Base-by-base conservation (phyloP, 2,888 invertebrate species). In the Hyposoter didymator region DNA sequence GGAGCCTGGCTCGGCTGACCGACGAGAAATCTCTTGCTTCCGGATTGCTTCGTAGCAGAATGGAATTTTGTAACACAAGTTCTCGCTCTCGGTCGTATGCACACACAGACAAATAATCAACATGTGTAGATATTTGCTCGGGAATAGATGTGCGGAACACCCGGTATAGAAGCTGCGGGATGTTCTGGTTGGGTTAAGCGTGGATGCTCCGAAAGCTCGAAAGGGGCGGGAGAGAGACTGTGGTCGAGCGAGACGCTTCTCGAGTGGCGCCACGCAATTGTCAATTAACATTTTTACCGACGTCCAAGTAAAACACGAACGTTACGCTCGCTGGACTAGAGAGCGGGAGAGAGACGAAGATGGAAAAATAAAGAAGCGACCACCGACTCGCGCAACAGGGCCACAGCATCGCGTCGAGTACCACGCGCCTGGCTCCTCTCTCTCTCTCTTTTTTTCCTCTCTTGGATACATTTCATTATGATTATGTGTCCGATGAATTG, bases 281-380 rank as follows among this genome's bases (percentile, higher is more conserved):
- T 92, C 93, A 92, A 93, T 93, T 93, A 92, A 92, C 91, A 93
- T 92, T 93, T 93, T 92, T 92, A 91, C 91, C 91, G 92, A 88
- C 92, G 90, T 87, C 87, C 90, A 90, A 92, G 91, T 78, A 92
- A 92, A 91, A 92, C 91, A 92, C 89, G 91, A 88, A 90, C 81
- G 83, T 55, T 73, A 85, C 85, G 85, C 47, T 76, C 76, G 83
- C 59, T 81, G 52, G 70, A 66, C 82, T 87, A 39, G 69, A 49
- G 52, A 52, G 55, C 1, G 43, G 69, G 64, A 64, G 35, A 66
- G 66, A 67, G 32, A 49, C 35, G 3, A 39, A 76, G 49, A 45
- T 17, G 19, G 28, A 62, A 32, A 45, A n/a, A n/a, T 45, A 75
- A n/a, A 75, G 39, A 75, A 74, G 19, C 43, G 49, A 70, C 64